Base-by-base conservation (phyloP, 1,140 invertebrate genomes). In the Metaphire vulgaris region DNA sequence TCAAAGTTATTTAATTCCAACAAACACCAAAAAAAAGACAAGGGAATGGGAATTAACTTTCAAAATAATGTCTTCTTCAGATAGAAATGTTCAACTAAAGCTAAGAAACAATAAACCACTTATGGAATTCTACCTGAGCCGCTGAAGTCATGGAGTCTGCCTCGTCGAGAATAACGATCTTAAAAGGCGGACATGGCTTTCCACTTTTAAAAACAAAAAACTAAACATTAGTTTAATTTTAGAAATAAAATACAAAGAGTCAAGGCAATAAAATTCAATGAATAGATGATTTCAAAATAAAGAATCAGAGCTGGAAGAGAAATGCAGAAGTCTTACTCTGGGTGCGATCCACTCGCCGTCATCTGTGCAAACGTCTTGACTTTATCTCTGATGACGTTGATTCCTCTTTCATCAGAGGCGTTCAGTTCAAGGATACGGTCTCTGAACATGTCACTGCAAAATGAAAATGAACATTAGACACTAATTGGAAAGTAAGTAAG, bases 341-440 rank as follows among this genome's bases (percentile, higher is more conserved):
- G 90, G 83, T 91, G 88, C 14, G 88, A 89, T 74, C 86, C 89
- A 82, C 92, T 91, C 0, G 93, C 94, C 28, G 93, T 91, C 0
- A 83, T 75, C 74, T 87, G 83, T 1, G 96, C 91, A 88, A 99
- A 98, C 21, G 89, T 90, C 85, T 98, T 98, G 0, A 99, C 95
- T 89, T 99, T 98, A 72, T 97, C 94, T 81, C 98, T 89, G 72
- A 99, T 91, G 26, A 99, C 94, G 88, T 94, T 92, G 82, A 99
- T 99, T 41, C 98, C 98, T 83, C 98, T 88, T 85, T 99, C 98
- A 88, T 99, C 98, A 0, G 97, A 99, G 1, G 98, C 97, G 88
- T 99, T 99, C 2, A 99, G 85, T 86, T 99, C 98, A 1, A 99
- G 86, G 71, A 99, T 95, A 81, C 92, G 85, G 65, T 78, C 80